Percentiles rank a stretch among this genome's conserved stretches.
Evolutionary conservation across 2,113 vertebrate genomes (phyloP).

Genomic region (Paraplagusia blochii): DNA sequence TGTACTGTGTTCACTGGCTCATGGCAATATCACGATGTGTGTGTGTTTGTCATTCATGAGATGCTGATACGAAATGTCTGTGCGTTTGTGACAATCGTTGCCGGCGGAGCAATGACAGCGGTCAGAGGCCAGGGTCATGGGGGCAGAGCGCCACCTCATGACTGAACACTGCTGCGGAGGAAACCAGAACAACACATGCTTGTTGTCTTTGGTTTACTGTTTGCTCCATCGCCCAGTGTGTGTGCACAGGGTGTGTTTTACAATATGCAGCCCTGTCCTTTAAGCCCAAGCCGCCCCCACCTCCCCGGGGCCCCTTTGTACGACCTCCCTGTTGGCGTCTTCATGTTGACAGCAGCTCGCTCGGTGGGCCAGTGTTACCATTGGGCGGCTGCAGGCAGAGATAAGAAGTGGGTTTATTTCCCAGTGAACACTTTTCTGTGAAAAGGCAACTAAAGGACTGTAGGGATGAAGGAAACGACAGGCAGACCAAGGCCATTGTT

Average conservation of each 20-base stretch:
- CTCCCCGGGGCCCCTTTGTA: constrained; percentile 23
- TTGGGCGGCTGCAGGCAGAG: constrained; percentile 57
- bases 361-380: constrained; percentile 41
- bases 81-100: constrained; percentile 18
- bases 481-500: constrained; percentile 52
- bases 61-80: constrained; percentile 6
- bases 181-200: constrained; percentile 10
- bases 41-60: not conserved
- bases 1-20: constrained; percentile 25
- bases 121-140: constrained; percentile 29
- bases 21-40: constrained; percentile 38
- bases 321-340: constrained; percentile 38
- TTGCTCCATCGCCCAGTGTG: not conserved
- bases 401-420: constrained; percentile 61
- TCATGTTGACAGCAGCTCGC: constrained; percentile 49
- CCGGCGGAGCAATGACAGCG: not conserved
- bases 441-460: constrained; percentile 36
- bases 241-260: constrained; percentile 7
- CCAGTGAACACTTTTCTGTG: constrained; percentile 44
- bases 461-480: constrained; percentile 12
- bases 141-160: too few relatives aligned
- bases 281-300: constrained; percentile 3
- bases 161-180: not conserved
- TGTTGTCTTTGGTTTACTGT: not conserved
- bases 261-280: constrained; percentile 12